Evolutionary conservation across 2,888 invertebrate genomes (phyloP).

Genomic region (Orthosia gothica): DNA sequence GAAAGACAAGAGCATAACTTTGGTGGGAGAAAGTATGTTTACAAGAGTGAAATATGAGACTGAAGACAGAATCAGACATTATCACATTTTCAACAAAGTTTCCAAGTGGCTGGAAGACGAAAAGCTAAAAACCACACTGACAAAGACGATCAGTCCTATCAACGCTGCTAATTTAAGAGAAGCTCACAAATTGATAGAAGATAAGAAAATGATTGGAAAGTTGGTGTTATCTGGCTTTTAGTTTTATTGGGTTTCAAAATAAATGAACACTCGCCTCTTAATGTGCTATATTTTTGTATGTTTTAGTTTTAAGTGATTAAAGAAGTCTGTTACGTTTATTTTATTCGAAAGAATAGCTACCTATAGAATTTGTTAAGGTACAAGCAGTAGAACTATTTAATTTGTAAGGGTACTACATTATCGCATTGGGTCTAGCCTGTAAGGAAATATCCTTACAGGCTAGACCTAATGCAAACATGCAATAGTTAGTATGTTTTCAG

Average conservation of each 20-base stretch:
- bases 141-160: conserved; percentile 82
- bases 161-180: conserved; percentile 85
- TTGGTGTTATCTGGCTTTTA: conserved; percentile 82
- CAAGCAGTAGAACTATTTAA: no score
- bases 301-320: background rate
- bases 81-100: conserved; percentile 79
- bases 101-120: conserved; percentile 82
- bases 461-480: no score
- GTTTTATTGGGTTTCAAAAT: conserved; percentile 10
- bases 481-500: no score
- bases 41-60: conserved; percentile 86
- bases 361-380: no score
- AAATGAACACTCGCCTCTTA: background rate
- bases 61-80: conserved; percentile 80
- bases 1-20: conserved; percentile 85
- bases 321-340: background rate
- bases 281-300: background rate
- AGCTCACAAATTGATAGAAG: conserved; percentile 84
- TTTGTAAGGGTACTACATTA: no score
- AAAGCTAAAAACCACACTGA: conserved; percentile 80
- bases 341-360: no score
- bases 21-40: conserved; percentile 84
- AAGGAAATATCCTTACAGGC: no score
- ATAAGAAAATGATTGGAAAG: conserved; percentile 82
- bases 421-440: no score